phyloP scores from a whole-genome alignment of 2,797 vertebrate genomes.

The Typhlichthys subterraneus region DNA sequence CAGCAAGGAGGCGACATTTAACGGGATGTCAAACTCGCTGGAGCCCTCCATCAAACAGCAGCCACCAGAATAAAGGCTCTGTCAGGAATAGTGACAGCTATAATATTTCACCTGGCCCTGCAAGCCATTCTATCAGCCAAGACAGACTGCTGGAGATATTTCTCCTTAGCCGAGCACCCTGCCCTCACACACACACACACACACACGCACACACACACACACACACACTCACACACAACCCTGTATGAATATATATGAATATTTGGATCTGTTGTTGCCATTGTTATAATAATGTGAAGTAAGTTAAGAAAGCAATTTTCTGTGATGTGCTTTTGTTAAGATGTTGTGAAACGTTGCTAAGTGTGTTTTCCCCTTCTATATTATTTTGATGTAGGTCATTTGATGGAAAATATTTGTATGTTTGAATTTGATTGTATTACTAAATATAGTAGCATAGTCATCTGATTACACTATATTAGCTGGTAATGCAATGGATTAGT shows the following conservation, averaged over 20 bases:
- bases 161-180: conserved; percentile 16
- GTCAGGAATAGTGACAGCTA: conserved; percentile 65
- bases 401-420: neutral
- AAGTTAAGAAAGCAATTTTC: conserved; percentile 27
- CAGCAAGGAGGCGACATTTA: conserved; percentile 64
- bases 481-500: too few relatives aligned
- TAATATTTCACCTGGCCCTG: conserved; percentile 66
- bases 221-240: neutral
- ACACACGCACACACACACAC: neutral
- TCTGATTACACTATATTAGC: too few relatives aligned
- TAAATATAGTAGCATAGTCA: too few relatives aligned
- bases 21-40: conserved; percentile 62
- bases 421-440: too few relatives aligned
- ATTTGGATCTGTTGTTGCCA: conserved; percentile 33
- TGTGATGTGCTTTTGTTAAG: conserved; percentile 11
- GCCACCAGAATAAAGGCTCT: conserved; percentile 64
- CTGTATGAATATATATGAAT: conserved; percentile 51
- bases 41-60: conserved; percentile 67
- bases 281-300: conserved; percentile 30
- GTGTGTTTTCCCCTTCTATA: conserved; percentile 19
- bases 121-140: conserved; percentile 56
- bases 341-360: conserved; percentile 2
- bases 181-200: too few relatives aligned
- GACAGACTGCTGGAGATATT: conserved; percentile 39
- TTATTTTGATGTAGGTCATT: conserved; percentile 24